phyloP scores from a whole-genome alignment of 2,888 invertebrate species.

The Rhagonycha fulva region DNA sequence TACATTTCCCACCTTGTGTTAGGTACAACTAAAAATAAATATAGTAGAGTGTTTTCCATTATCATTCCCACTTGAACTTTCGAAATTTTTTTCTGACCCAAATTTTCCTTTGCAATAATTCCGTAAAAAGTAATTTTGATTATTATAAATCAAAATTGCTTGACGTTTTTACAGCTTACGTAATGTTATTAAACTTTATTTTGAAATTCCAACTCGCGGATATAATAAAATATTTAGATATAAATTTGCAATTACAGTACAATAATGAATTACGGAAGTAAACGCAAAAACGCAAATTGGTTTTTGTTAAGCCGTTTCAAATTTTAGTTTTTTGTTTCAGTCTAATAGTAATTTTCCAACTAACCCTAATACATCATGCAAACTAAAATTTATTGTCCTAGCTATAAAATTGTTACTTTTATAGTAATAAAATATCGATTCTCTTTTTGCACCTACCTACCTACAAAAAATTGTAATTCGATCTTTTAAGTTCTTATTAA shows the following conservation, averaged over 20 bases:
- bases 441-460: background rate
- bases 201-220: background rate
- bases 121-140: background rate
- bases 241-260: background rate
- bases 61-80: background rate
- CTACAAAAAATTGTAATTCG: background rate
- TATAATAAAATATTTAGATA: background rate
- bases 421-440: background rate
- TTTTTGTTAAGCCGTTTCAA: background rate
- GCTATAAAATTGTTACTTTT: background rate
- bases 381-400: slow-evolving; percentile 11
- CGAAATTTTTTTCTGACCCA: background rate
- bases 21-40: background rate
- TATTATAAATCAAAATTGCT: background rate
- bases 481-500: background rate
- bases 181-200: background rate
- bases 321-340: background rate
- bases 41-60: background rate
- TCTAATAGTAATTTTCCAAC: slow-evolving; percentile 12
- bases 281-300: background rate
- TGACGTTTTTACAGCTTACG: too few relatives aligned
- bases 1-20: background rate
- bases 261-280: background rate
- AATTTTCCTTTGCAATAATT: background rate
- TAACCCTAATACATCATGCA: slow-evolving; percentile 10